Percentiles rank a stretch among this genome's conserved stretches.
Conservation (phyloP, 2,888 invertebrate genomes). For the Plebejus melissa region DNA sequence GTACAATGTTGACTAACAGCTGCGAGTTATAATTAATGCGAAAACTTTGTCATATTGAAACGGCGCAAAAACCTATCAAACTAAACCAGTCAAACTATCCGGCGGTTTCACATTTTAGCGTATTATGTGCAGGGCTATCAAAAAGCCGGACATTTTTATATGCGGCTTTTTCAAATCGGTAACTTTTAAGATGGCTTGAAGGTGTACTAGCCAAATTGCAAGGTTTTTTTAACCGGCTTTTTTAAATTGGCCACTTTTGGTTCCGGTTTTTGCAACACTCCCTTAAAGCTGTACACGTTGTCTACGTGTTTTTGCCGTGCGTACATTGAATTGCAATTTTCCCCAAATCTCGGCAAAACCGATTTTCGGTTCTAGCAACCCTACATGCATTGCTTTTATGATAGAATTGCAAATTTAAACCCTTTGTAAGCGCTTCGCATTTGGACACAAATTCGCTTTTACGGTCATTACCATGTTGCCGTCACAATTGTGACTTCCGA, state of each 20-base stretch:
- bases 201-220: too few relatives aligned
- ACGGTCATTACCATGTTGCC: constrained; percentile 72
- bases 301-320: not conserved
- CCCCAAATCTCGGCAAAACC: not conserved
- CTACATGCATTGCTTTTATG: constrained; percentile 56
- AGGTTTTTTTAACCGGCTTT: too few relatives aligned
- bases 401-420: constrained; percentile 78
- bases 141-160: not conserved
- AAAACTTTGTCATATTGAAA: constrained; percentile 30
- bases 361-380: not conserved
- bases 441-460: constrained; percentile 77
- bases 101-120: constrained; percentile 64
- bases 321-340: not conserved
- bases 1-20: constrained; percentile 25
- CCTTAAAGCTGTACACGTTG: too few relatives aligned
- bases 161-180: not conserved
- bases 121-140: constrained; percentile 52
- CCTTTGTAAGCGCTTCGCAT: constrained; percentile 75
- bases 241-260: too few relatives aligned
- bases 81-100: constrained; percentile 48
- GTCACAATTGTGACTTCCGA: constrained; percentile 65
- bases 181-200: too few relatives aligned
- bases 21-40: constrained; percentile 30
- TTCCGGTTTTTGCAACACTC: too few relatives aligned
- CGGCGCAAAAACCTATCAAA: constrained; percentile 34